phyloP scores from a whole-genome alignment of 2,797 vertebrate genomes.

The Notoglanidium macrostoma region DNA sequence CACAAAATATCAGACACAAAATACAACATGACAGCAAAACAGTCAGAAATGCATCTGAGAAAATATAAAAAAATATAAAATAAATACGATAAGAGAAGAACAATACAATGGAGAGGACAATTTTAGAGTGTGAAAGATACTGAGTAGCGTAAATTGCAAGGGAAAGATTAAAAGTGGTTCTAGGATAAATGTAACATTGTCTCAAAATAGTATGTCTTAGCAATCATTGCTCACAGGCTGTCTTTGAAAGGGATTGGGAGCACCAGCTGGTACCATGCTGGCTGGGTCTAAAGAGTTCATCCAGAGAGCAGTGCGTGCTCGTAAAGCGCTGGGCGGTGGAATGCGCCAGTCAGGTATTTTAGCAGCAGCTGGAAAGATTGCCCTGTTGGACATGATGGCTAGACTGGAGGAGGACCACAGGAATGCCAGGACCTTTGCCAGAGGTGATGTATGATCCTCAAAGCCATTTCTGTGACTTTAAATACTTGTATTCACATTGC shows the following conservation, averaged over 20 bases:
- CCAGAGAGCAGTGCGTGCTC: conserved; percentile 68
- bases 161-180: background rate
- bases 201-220: background rate
- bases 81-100: background rate
- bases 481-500: background rate
- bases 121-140: background rate
- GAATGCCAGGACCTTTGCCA: conserved; percentile 77
- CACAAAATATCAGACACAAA: background rate
- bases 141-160: background rate
- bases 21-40: background rate
- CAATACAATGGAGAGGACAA: background rate
- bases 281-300: conserved; percentile 76
- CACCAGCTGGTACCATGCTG: conserved; percentile 78
- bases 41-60: background rate
- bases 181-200: background rate
- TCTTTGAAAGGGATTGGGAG: conserved; percentile 78
- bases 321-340: conserved; percentile 83
- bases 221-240: conserved; percentile 1
- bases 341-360: conserved; percentile 80
- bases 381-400: conserved; percentile 69
- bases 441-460: conserved; percentile 69
- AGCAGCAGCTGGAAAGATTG: conserved; percentile 78
- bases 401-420: conserved; percentile 78
- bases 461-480: background rate
- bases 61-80: background rate